Conservation (phyloP, 2,113 vertebrate genomes). For the Lagopus leucura region DNA sequence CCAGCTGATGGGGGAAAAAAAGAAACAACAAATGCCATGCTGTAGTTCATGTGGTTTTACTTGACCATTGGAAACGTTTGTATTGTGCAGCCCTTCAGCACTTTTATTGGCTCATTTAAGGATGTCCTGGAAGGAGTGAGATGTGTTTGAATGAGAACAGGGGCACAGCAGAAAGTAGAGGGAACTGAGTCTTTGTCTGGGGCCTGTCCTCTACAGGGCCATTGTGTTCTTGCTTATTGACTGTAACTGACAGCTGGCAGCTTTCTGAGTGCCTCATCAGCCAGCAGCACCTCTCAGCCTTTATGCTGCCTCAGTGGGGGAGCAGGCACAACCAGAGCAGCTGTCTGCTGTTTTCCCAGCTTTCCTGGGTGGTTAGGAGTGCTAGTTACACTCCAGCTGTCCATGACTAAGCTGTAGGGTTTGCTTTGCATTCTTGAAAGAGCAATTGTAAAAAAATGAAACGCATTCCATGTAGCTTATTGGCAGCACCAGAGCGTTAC, state of each 20-base stretch:
- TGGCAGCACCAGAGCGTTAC: background rate
- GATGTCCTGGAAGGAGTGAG: background rate
- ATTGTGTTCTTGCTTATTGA: background rate
- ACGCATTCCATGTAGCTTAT: rapidly evolving
- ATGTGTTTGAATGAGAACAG: background rate
- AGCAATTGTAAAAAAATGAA: background rate
- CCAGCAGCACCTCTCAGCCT: background rate
- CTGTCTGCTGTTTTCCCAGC: background rate
- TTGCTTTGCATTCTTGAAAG: background rate
- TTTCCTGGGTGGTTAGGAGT: background rate
- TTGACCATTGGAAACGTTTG: background rate
- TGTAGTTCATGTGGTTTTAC: background rate
- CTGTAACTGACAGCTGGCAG: background rate
- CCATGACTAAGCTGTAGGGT: rapidly evolving
- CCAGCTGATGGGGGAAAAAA: background rate
- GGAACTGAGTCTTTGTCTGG: background rate
- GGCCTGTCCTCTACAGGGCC: background rate
- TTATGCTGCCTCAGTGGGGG: background rate
- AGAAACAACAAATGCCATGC: background rate
- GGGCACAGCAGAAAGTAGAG: background rate
- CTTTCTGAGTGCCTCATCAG: background rate
- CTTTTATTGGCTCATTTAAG: background rate
- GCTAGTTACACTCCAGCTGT: background rate
- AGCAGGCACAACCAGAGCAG: background rate
- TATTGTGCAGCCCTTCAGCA: background rate